Percentiles rank a stretch among this genome's conserved stretches.
Conservation (phyloP, 1,140 invertebrate genomes). For the Euwallacea similis region DNA sequence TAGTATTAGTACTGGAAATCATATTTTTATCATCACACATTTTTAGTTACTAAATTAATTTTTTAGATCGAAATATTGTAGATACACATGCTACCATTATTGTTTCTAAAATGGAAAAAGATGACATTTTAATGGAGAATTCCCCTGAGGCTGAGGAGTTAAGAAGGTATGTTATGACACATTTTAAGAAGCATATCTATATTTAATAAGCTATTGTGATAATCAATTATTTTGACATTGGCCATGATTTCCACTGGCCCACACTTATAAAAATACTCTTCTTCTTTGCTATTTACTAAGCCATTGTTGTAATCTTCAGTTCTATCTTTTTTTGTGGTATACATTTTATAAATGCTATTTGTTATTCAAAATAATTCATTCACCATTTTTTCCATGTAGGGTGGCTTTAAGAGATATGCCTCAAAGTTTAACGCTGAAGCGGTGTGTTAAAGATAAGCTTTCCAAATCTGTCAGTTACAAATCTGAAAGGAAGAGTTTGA, state of each 20-base stretch:
- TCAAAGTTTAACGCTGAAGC: constrained; percentile 65
- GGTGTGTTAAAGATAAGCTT: constrained; percentile 63
- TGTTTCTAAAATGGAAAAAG: constrained; percentile 62
- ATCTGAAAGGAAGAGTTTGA: constrained; percentile 57
- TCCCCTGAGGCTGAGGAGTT: constrained; percentile 60
- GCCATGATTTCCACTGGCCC: no score
- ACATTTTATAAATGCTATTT: no score
- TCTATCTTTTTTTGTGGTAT: no score
- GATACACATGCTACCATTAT: constrained; percentile 59
- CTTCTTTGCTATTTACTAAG: no score
- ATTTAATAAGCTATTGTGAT: no score
- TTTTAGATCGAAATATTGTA: constrained; percentile 9
- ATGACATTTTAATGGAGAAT: constrained; percentile 63
- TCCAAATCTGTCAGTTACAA: constrained; percentile 60
- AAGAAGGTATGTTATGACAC: constrained; percentile 54
- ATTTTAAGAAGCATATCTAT: background rate
- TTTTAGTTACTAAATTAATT: background rate
- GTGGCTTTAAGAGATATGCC: constrained; percentile 65
- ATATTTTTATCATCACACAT: background rate
- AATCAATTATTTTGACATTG: no score
- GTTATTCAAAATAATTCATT: no score
- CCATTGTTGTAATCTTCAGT: no score
- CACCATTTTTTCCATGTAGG: constrained; percentile 45
- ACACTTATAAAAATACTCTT: no score
- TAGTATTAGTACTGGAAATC: no score